A percentile compares a stretch with the other conserved stretches of the same genome.
These are phyloP conservation scores for Otolemur crassicaudatus DNA, from an alignment of 2,797 vertebrate genomes.

Conservation along the genomic window DNA sequence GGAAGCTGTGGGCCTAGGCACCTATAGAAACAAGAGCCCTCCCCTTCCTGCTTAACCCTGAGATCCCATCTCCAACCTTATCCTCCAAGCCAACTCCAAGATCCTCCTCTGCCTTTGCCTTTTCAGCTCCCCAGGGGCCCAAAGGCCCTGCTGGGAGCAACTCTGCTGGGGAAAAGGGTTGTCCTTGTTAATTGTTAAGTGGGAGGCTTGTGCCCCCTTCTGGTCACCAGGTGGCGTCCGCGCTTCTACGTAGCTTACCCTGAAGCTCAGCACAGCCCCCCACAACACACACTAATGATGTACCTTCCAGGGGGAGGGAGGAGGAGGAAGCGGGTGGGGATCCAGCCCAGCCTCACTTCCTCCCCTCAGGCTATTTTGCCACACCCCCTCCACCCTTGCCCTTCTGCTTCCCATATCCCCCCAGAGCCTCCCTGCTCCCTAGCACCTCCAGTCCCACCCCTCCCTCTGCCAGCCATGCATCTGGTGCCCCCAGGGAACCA, in stretches of 20 bases:
- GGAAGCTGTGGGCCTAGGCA: not conserved
- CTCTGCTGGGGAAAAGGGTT: not conserved
- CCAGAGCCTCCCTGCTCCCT: not conserved
- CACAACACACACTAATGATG: slow-evolving; percentile 54
- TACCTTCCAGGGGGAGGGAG: slow-evolving; percentile 34
- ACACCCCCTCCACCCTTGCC: slow-evolving; percentile 42
- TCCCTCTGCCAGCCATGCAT: slow-evolving; percentile 66
- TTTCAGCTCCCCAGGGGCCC: not conserved
- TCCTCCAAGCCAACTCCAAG: slow-evolving; percentile 21
- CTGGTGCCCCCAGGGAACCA: slow-evolving; percentile 62
- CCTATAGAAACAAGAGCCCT: not conserved
- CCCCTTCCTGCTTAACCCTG: not conserved
- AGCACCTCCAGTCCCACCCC: slow-evolving; percentile 35
- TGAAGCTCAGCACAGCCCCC: not conserved
- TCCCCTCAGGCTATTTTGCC: slow-evolving; percentile 61
- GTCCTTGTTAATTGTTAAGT: not conserved
- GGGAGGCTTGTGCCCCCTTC: not conserved
- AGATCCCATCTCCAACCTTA: not conserved
- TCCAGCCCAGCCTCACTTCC: slow-evolving; percentile 41
- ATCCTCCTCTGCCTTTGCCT: not conserved
- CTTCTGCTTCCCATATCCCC: not conserved
- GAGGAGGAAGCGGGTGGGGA: not conserved
- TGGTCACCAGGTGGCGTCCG: slow-evolving; percentile 73
- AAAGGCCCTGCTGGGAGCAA: not conserved
- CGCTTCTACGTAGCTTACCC: not conserved